These are phyloP conservation scores for Nycticebus coucang DNA, from an alignment of 2,113 vertebrate genomes.

Conservation along the genomic window DNA sequence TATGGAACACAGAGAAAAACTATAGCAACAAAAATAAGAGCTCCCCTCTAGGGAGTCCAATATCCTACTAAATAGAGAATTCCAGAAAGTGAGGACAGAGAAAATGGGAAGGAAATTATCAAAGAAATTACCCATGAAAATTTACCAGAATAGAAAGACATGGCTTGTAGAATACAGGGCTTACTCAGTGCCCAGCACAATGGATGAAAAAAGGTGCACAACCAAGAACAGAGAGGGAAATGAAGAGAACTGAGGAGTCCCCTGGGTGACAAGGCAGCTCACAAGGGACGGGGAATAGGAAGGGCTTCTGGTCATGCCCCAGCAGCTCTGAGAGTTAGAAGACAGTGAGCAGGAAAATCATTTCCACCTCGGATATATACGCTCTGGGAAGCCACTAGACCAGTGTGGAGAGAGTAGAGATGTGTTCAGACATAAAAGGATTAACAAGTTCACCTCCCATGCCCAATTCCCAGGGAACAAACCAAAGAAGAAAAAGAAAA, in stretches of 20 bases:
- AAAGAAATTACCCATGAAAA: neutral
- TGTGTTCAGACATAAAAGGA: neutral
- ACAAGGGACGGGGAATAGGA: neutral
- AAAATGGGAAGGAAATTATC: neutral
- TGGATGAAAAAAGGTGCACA: accelerated
- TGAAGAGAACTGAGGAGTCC: neutral
- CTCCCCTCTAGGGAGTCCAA: neutral
- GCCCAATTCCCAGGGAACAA: neutral
- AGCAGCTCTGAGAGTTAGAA: neutral
- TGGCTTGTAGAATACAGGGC: neutral
- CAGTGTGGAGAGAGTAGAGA: neutral
- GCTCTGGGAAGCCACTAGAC: neutral
- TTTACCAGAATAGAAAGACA: neutral
- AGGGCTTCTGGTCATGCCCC: no score
- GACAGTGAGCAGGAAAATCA: neutral
- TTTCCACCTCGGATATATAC: neutral
- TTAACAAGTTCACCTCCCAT: neutral
- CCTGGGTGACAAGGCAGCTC: neutral
- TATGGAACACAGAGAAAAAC: neutral
- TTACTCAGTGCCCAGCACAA: neutral
- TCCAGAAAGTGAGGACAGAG: neutral
- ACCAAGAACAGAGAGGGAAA: no score
- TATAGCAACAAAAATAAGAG: neutral
- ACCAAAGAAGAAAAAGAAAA: neutral
- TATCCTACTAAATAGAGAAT: neutral